Conservation (phyloP, 1,140 invertebrate species). For the Brachystomella parvula region DNA sequence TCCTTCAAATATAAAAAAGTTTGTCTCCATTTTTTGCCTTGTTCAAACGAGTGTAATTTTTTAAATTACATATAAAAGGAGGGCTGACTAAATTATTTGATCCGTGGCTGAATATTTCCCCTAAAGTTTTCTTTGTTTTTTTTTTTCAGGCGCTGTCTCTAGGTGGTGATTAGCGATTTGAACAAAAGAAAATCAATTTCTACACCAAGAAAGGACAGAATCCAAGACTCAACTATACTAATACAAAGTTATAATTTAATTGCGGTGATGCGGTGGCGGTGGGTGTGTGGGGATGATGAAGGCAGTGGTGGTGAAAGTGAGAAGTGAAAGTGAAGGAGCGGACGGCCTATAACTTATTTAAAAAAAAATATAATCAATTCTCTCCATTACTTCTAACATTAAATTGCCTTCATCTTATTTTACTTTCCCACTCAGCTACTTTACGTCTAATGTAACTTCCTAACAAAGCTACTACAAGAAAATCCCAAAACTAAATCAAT, state of each 20-base stretch:
- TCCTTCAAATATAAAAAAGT: too few relatives aligned
- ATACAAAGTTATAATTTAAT: neutral
- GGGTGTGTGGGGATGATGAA: too few relatives aligned
- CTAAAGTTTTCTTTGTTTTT: too few relatives aligned
- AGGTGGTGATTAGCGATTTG: neutral
- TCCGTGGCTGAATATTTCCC: too few relatives aligned
- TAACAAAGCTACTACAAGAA: neutral
- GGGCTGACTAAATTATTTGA: too few relatives aligned
- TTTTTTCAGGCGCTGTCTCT: too few relatives aligned
- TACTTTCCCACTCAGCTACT: neutral
- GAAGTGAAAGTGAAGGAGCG: neutral
- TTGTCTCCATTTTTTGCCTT: too few relatives aligned
- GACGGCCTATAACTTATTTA: constrained; percentile 6
- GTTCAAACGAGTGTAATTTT: too few relatives aligned
- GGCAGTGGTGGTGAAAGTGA: too few relatives aligned
- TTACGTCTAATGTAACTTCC: neutral
- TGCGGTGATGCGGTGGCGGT: neutral
- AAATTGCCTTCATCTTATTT: neutral
- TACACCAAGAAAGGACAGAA: neutral
- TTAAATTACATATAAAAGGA: too few relatives aligned
- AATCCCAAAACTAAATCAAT: neutral
- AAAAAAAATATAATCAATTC: too few relatives aligned
- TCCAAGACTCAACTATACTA: neutral
- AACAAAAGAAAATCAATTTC: neutral
- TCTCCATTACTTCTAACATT: constrained; percentile 3